Evolutionary conservation across 37 sponge, comb jelly and placozoan genomes (phyloP).

Genomic region (Halichondria panicea): DNA sequence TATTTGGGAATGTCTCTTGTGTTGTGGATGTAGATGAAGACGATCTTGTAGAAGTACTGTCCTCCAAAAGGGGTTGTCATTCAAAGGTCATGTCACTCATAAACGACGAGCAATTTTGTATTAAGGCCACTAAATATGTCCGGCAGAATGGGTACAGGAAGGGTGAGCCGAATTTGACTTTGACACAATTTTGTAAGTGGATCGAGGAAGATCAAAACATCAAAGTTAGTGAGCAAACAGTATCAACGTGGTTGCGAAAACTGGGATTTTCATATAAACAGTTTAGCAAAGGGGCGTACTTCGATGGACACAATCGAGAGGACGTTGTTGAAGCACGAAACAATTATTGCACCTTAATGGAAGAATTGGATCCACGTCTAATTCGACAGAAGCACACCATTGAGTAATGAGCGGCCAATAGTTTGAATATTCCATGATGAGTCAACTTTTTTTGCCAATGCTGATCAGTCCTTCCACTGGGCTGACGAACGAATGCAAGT

Average conservation of each 20-base stretch:
- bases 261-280: slow-evolving; percentile 23
- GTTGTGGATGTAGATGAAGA: slow-evolving; percentile 2
- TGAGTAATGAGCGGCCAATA: slow-evolving; percentile 3
- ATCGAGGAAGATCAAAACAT: neutral
- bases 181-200: slow-evolving; percentile 12
- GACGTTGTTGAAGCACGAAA: slow-evolving; percentile 41
- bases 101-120: slow-evolving; percentile 1
- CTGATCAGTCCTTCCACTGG: slow-evolving; percentile 49
- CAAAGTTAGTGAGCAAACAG: slow-evolving; percentile 28
- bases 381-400: neutral
- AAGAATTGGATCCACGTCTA: neutral
- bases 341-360: neutral
- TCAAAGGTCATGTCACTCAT: neutral
- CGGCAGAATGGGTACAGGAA: slow-evolving; percentile 12
- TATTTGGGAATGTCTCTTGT: neutral
- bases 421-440: slow-evolving; percentile 61
- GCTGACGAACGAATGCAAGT: neutral
- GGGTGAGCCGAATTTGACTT: slow-evolving; percentile 53
- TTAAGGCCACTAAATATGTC: slow-evolving; percentile 17
- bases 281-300: slow-evolving; percentile 36
- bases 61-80: neutral
- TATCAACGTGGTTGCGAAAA: slow-evolving; percentile 16
- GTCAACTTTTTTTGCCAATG: slow-evolving; percentile 46
- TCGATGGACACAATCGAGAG: slow-evolving; percentile 60
- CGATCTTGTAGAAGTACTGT: neutral